A percentile compares a stretch with the other conserved stretches of the same genome.
Conservation (phyloP, 2,113 vertebrate species). For the Barbus barbus region DNA sequence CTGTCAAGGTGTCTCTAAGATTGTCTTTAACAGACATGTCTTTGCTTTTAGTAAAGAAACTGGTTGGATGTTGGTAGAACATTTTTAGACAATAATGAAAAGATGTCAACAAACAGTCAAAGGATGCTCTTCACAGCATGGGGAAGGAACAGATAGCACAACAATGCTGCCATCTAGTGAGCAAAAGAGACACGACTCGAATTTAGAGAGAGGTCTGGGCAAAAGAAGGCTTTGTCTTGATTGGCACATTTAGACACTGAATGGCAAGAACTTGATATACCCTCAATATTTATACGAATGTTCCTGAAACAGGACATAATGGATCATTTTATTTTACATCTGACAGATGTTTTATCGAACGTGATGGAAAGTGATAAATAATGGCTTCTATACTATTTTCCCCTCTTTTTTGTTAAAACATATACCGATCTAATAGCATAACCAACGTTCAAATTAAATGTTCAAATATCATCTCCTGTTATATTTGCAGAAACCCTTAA, state of each 20-base stretch:
- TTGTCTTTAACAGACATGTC: neutral
- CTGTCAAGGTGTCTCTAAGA: constrained; percentile 11
- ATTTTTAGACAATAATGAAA: neutral
- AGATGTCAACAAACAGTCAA: no score
- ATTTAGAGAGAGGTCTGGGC: no score
- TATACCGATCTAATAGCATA: no score
- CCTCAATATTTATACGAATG: neutral
- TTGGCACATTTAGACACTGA: neutral
- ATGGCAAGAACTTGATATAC: neutral
- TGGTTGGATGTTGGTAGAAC: neutral
- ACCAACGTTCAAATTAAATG: no score
- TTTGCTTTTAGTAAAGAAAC: neutral
- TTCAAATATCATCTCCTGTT: no score
- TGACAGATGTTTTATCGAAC: no score
- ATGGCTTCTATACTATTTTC: no score
- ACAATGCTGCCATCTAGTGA: constrained; percentile 52
- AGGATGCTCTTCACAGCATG: neutral
- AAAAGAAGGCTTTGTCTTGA: neutral
- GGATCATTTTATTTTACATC: no score
- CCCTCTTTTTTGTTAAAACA: no score
- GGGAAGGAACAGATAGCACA: neutral
- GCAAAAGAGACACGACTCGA: neutral
- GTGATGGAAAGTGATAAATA: no score
- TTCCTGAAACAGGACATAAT: neutral
- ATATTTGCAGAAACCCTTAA: neutral